Base-by-base conservation (phyloP, 92 coral and sea anemone genomes). In the Porites divaricata region DNA sequence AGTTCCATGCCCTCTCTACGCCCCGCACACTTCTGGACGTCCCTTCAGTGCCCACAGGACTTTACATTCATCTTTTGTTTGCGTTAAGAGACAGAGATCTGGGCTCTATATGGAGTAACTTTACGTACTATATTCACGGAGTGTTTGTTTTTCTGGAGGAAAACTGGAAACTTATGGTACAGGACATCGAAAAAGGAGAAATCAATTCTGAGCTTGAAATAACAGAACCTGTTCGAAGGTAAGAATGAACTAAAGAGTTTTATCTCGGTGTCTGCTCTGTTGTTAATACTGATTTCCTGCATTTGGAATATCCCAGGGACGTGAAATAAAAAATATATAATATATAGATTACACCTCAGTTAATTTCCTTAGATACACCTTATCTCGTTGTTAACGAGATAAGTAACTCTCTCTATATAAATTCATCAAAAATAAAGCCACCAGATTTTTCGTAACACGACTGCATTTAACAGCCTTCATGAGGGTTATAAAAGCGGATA, bases 91-190 rank as follows among this genome's bases (percentile, higher is more conserved):
- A 88, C 16, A 79, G 88, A 24, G 81, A 88, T 54, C 78, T 88
- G 57, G 91, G 91, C 56, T 69, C 65, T 19, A 51, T 88, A 11
- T 58, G 61, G 50, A 76, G 82, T 25, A 88, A 88, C 57, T 88
- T 88, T 83, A 83, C 91, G 16, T 83, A 73, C 16, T 79, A 80
- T 83, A 82, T 88, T 41, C 86, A 88, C 70, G 91, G 87, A 50
- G 87, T 85, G 64, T 78, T 88, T n/a, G 91, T 88, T 69, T 81
- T 79, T 25, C 70, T 88, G 64, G 91, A 88, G 79, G 66, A 53
- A 57, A 88, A 88, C 80, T 88, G 91, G 91, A 57, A 76, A 20
- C 59, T 75, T 48, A 72, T 88, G 72, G 83, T 82, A 22, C 28
- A 52, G 35, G 91, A 88, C 49, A 24, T 88, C 53, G 91, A 76